Conservation (phyloP, 2,113 vertebrate species). For the Etia nguti region DNA sequence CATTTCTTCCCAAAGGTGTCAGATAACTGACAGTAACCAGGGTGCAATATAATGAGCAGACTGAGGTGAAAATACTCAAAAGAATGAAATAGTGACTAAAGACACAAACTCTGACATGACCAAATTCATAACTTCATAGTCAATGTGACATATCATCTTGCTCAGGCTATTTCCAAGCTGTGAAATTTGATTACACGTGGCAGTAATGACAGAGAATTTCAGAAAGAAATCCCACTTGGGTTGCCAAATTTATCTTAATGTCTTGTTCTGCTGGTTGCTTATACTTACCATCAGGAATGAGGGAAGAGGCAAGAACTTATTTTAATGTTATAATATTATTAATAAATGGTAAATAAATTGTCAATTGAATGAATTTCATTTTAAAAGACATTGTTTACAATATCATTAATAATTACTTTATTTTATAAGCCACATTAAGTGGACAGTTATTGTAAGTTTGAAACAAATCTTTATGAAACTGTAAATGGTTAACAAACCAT, state of each 20-base stretch:
- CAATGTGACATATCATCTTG: background rate
- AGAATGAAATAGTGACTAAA: background rate
- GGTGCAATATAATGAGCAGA: background rate
- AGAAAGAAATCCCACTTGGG: background rate
- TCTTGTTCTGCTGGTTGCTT: background rate
- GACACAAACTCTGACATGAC: background rate
- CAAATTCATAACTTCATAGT: background rate
- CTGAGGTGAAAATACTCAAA: background rate
- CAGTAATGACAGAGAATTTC: background rate
- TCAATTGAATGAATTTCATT: background rate
- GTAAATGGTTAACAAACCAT: background rate
- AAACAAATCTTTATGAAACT: background rate
- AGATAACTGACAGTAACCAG: background rate
- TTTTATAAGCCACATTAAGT: background rate
- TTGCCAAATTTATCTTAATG: background rate
- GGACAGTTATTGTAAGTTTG: background rate
- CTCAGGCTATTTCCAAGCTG: background rate
- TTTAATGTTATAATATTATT: background rate
- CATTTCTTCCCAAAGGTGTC: background rate
- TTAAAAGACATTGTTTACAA: background rate
- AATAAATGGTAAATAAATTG: background rate
- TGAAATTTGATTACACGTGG: background rate
- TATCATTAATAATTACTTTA: background rate
- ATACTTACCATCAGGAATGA: background rate
- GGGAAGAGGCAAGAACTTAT: background rate